Conservation (phyloP, 2,113 vertebrate genomes). For the Boleophthalmus pectinirostris region DNA sequence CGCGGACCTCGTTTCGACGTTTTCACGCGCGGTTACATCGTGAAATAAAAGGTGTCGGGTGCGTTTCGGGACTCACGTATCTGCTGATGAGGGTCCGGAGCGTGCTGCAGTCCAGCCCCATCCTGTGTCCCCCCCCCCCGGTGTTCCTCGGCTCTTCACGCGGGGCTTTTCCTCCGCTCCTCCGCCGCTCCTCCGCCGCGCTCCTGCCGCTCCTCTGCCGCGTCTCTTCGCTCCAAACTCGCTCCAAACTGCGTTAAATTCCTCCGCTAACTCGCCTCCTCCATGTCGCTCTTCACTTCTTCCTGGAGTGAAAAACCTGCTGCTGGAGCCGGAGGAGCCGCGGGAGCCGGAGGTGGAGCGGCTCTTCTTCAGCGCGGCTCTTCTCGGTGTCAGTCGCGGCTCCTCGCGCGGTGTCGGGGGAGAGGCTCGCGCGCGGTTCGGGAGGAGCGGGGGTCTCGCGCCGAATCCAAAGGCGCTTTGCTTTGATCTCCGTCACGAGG, state of each 20-base stretch:
- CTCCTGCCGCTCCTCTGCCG: too few relatives aligned
- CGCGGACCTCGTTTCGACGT: not conserved
- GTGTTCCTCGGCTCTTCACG: slow-evolving; percentile 13
- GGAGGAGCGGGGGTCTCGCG: slow-evolving; percentile 43
- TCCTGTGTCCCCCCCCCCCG: slow-evolving; percentile 43
- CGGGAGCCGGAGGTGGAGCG: not conserved
- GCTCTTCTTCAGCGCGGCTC: too few relatives aligned
- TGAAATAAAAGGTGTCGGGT: not conserved
- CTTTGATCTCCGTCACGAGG: slow-evolving; percentile 67
- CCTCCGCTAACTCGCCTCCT: slow-evolving; percentile 52
- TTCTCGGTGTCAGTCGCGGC: too few relatives aligned
- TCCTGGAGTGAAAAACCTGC: slow-evolving; percentile 19
- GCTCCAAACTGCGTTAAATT: not conserved
- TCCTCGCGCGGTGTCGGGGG: too few relatives aligned
- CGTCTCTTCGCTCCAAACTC: too few relatives aligned
- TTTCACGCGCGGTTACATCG: not conserved
- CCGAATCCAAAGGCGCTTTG: slow-evolving; percentile 57
- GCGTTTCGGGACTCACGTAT: slow-evolving; percentile 84
- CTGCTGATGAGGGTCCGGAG: slow-evolving; percentile 88
- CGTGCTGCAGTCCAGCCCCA: slow-evolving; percentile 86
- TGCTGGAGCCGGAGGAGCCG: not conserved
- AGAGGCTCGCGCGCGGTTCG: slow-evolving; percentile 35
- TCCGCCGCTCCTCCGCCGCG: too few relatives aligned
- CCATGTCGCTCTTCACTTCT: slow-evolving; percentile 66
- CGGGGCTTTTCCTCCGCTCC: too few relatives aligned